Evolutionary conservation across 2,888 invertebrate genomes (phyloP), one percentile per base, ranked within the genome.

Genomic region (Diarsia dahlii): DNA sequence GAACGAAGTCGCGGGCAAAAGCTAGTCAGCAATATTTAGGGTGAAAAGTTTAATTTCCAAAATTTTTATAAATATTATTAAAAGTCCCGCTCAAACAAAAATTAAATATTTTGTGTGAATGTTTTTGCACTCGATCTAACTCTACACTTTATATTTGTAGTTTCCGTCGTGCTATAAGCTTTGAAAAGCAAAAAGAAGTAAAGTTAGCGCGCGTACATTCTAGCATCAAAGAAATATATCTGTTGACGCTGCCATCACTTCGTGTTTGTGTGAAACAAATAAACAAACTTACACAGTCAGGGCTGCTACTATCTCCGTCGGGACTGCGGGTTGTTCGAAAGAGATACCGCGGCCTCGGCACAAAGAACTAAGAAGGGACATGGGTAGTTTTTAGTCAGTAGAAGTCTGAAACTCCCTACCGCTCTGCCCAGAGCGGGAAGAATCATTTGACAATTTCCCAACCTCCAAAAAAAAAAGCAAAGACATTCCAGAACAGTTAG

Each of bases 181-280:
- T 39, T 28, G 0, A 18, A 76, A 50, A 20, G 39, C 9, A 28
- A 39, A 9, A 64, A 48, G 23, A 23, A 46, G 46, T 2, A 46
- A 45, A 70, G 0, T 18, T 28, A 4, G 10, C 15, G 13, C 10
- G 9, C 12, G 23, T 18, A 18, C n/a, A 46, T 13, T 52, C 12
- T 28, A 54, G 13, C 34, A 63, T 65, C 34, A 69, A 68, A 82
- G 48, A 54, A 75, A 28, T 28, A 50, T 54, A 34, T 71, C 20
- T 50, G 52, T 34, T n/a, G 9, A 15, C 8, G 10, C 69, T 18
- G 28, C 34, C 63, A 48, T 54, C n/a, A 60, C 52, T 48, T n/a
- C 20, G 13, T 10, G 34, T 28, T 64, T 64, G 39, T 48, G 39
- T 63, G n/a, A 48, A 56, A 45, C 52, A 56, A 52, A 81, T 68